Conservation (phyloP, 1,140 invertebrate genomes). For the Goniozus legneri region DNA sequence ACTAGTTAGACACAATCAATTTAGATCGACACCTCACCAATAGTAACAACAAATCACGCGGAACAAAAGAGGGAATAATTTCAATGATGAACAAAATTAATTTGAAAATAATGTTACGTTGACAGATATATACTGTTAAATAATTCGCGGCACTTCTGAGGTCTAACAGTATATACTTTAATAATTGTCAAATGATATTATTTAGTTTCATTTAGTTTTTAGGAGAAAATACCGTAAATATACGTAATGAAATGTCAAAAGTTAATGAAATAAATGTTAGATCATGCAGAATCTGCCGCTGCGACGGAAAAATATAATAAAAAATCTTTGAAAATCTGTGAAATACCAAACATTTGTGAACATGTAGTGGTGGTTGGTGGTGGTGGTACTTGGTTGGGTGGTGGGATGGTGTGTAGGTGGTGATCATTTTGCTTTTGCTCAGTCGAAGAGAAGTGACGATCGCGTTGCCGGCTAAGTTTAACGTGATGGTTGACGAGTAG, state of each 20-base stretch:
- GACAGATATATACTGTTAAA: background rate
- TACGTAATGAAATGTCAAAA: no score
- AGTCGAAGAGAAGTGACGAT: conserved; percentile 48
- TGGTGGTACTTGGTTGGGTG: conserved; percentile 44
- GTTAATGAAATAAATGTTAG: no score
- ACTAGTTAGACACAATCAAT: conserved; percentile 45
- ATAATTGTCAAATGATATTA: no score
- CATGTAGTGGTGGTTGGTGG: conserved; percentile 51
- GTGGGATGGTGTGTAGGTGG: conserved; percentile 53
- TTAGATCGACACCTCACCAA: conserved; percentile 40
- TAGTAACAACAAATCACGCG: conserved; percentile 39
- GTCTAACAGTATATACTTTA: no score
- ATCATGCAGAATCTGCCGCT: no score
- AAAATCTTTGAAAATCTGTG: conserved; percentile 52
- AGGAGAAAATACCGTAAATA: no score
- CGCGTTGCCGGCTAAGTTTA: conserved; percentile 48
- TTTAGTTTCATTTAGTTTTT: no score
- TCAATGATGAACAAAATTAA: conserved; percentile 25
- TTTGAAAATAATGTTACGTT: conserved; percentile 25
- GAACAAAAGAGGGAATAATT: conserved; percentile 40
- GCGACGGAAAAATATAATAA: conserved; percentile 38
- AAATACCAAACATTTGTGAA: conserved; percentile 55
- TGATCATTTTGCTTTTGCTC: conserved; percentile 52
- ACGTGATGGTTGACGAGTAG: conserved; percentile 49
- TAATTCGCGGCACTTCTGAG: conserved; percentile 21